Evolutionary conservation across 2,888 invertebrate species (phyloP), one percentile per base, ranked within the genome.

Genomic region (Limnephilus rhombicus): DNA sequence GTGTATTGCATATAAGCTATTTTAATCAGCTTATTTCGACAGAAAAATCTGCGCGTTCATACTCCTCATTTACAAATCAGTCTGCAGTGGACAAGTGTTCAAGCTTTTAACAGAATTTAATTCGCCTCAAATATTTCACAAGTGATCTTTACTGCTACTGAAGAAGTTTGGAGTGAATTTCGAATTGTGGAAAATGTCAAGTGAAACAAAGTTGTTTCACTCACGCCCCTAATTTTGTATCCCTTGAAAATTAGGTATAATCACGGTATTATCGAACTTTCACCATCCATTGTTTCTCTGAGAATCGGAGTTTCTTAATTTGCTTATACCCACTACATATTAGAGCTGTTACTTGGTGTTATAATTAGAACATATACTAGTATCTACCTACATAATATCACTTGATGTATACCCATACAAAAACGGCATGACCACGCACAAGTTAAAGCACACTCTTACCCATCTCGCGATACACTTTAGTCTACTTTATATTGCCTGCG

Each of bases 401-500:
- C 53, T 1, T 31, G 31, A 15, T 53, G 49, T 53, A 13, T 15
- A 53, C 49, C 13, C 49, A 18, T 15, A 53, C 24, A n/a, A 31
- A 83, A 31, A 83, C 31, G 37, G 13, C 34, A 34, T 31, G 24
- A 34, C 83, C 31, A 83, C 15, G 83, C 29, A 37, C 83, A 83
- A 34, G 83, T 31, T 24, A 31, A 83, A 83, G 37, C 31, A 83
- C 37, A 83, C 15, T 31, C 24, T 83, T n/a, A 45, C 37, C 85
- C 34, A 37, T 85, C n/a, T 82, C 34, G n/a, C 87, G 87, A 68
- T 87, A 87, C 68, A 87, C 87, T 89, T n/a, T 37, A 41, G 12
- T 80, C 29, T 15, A 41, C 81, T 80, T 31, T 37, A 80, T n/a
- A 89, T 37, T 15, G 89, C 89, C 89, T 31, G 45, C 37, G 29